Evolutionary conservation across 2,888 invertebrate species (phyloP).

Genomic region (Monopis laevigella): DNA sequence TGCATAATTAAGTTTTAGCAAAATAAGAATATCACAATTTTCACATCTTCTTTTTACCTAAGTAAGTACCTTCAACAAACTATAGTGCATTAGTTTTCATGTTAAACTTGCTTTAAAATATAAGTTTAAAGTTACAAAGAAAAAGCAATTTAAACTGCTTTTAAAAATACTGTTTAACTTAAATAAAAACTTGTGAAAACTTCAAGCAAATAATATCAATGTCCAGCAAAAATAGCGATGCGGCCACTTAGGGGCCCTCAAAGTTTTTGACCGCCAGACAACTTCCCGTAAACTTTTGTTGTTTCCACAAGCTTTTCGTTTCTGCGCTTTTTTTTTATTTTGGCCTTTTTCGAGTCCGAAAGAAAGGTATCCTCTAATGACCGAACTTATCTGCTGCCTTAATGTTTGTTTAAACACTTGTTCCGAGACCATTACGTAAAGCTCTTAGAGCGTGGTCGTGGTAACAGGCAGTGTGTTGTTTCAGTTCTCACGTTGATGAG

Average conservation of each 20-base stretch:
- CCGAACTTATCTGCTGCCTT: slow-evolving; percentile 36
- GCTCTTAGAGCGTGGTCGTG: slow-evolving; percentile 21
- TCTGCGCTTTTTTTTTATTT: slow-evolving; percentile 10
- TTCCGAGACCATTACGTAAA: slow-evolving; percentile 30
- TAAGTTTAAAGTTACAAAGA: no score
- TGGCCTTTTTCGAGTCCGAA: slow-evolving; percentile 9
- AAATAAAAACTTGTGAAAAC: no score
- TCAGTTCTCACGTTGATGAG: slow-evolving; percentile 44
- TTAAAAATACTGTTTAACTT: no score
- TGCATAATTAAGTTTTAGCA: no score
- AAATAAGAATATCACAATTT: no score
- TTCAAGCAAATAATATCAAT: no score
- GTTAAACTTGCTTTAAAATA: no score
- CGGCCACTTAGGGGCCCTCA: neutral
- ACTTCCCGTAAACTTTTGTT: slow-evolving; percentile 10
- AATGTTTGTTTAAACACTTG: slow-evolving; percentile 49
- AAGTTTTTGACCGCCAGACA: slow-evolving; percentile 9
- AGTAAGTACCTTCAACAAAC: no score
- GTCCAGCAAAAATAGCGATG: neutral
- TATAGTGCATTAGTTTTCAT: no score
- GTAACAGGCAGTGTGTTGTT: slow-evolving; percentile 27
- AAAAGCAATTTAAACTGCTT: no score
- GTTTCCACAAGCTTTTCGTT: slow-evolving; percentile 11
- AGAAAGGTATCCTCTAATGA: slow-evolving; percentile 30
- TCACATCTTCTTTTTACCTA: no score